Evolutionary conservation across 2,888 invertebrate genomes (phyloP).

Genomic region (Heliconius ismenius): DNA sequence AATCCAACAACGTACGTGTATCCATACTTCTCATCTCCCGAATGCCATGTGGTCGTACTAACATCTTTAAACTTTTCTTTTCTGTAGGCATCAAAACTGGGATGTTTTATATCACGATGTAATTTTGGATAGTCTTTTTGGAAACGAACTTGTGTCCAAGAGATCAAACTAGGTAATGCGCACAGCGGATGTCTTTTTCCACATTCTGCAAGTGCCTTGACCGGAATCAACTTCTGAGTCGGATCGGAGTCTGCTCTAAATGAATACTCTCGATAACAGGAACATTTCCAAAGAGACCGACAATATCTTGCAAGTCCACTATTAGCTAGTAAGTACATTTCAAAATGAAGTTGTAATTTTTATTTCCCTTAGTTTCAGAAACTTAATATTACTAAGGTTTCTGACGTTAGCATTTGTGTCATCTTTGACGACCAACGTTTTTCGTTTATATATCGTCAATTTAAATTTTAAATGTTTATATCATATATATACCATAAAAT

Average conservation of each 20-base stretch:
- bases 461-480: not conserved
- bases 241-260: not conserved
- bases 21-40: constrained; percentile 64
- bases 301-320: not conserved
- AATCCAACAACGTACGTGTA: constrained; percentile 76
- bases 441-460: not conserved
- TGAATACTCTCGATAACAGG: constrained; percentile 22
- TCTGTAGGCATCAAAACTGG: constrained; percentile 67
- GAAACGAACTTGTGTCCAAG: constrained; percentile 68
- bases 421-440: constrained; percentile 8
- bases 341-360: not conserved
- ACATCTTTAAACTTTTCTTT: constrained; percentile 63
- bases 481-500: not conserved
- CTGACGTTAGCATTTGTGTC: constrained; percentile 6
- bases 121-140: constrained; percentile 59
- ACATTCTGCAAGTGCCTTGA: constrained; percentile 1
- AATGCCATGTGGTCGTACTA: constrained; percentile 61
- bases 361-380: not conserved
- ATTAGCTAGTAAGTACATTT: constrained; percentile 10
- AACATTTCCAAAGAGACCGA: constrained; percentile 29
- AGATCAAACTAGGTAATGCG: constrained; percentile 19
- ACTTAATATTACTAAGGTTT: not conserved
- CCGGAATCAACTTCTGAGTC: not conserved
- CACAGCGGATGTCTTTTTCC: constrained; percentile 7
- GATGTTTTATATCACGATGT: constrained; percentile 66